Base-by-base conservation (phyloP, 2,797 vertebrate species). In the Notolabrus celidotus region DNA sequence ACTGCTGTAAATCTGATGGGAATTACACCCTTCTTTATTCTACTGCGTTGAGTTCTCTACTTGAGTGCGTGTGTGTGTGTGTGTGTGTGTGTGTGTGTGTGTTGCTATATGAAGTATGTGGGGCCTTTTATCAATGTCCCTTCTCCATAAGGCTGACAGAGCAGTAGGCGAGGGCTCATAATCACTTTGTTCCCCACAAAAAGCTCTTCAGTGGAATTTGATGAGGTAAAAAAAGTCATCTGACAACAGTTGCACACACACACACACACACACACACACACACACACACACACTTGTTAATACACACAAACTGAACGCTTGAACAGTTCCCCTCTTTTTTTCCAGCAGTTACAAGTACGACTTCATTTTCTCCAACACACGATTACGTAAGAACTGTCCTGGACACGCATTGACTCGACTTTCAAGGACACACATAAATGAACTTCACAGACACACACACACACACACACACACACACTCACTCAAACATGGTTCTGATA, bases 111-210 rank as follows among this genome's bases (percentile, higher is more conserved):
- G 51, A 80, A 68, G 84, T 29, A 0, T 84, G 88, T 75, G 86
- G 73, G 74, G 88, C 76, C 86, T 89, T 88, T 88, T 83, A 83
- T 47, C 75, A 74, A 45, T 20, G 61, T 49, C 45, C 67, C 77
- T 68, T 71, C 69, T 83, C 88, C 84, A 76, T 81, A 72, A 73
- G 61, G 61, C 76, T 41, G 42, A 71, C 56, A 10, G 83, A 80
- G 74, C 46, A 8, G 72, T 74, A 82, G 80, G 66, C 33, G 25
- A 58, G 15, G 60, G 66, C 76, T 80, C 79, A 61, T 57, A 74
- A 77, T 83, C 70, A 86, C 81, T 91, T 88, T 89, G 85, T 80
- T 84, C 67, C 77, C 53, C 17, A 43, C 50, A 83, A 80, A 91
- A 89, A 77, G 80, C 81, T 77, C 68, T 74, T 87, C 83, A 83